Evolutionary conservation across 1,140 invertebrate species (phyloP), one percentile per base, ranked within the genome.

Genomic region (Leptinotarsa texana): DNA sequence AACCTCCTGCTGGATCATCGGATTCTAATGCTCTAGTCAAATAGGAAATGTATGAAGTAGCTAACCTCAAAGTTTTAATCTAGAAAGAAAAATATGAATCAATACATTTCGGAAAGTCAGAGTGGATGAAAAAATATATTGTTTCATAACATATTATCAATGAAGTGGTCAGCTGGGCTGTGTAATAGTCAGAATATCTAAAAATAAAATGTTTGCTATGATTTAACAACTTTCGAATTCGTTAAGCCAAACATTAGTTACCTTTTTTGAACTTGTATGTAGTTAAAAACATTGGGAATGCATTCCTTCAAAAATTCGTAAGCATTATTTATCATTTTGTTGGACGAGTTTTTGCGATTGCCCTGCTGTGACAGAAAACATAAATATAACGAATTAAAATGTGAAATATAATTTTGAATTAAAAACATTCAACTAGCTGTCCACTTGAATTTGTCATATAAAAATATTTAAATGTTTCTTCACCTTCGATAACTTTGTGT

Each of bases 21-120:
- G 91, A 92, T 82, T 94, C 93, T 76, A 94, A 85, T 0, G 94
- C 92, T 61, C 92, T 92, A 85, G 95, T 93, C 62, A 98, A 88
- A 82, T 97, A 96, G 11, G 93, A 93, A 76, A 98, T 97, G 84
- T 98, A 98, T 0, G 94, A 94, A 1, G 95, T 95, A 0, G 96
- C 96, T 77, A 98, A 85, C 65, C 95, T 89, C 42, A 98, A 87
- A 0, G 96, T 96, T 86, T 98, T 97, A 77, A 98, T 96, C 88
- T 96, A 83, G 33, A 81, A 83, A 13, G 76, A 76, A 75, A 78
- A 63, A 76, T 27, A 57, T 57, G 33, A 57, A 57, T n/a, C 51
- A 57, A 57, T 24, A 27, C n/a, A 57, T 57, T 57, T 57, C 51
- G 17, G 51, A 17, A 17, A 57, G n/a, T 17, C 51, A 57, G 51